Percentiles rank a stretch among this genome's conserved stretches.
Conservation (phyloP, 2,113 vertebrate genomes). For the Vicugna pacos region DNA sequence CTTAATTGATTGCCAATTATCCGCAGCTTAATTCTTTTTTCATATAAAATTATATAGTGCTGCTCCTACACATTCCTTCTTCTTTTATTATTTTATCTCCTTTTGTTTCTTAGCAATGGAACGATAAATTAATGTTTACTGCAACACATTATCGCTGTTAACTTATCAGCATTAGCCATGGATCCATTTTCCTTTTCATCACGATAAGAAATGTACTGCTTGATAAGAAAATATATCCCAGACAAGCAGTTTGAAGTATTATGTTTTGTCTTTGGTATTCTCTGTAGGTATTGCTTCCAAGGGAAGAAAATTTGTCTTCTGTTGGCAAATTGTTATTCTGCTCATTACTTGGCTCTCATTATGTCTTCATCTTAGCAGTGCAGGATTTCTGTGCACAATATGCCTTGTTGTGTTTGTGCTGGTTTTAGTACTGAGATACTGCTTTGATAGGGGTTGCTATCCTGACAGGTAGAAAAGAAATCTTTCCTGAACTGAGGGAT, state of each 20-base stretch:
- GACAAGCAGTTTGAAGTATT: constrained; percentile 81
- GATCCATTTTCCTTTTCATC: constrained; percentile 86
- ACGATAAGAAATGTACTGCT: constrained; percentile 84
- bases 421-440: not conserved
- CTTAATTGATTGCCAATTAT: not conserved
- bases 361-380: constrained; percentile 74
- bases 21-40: constrained; percentile 32
- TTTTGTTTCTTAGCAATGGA: constrained; percentile 70
- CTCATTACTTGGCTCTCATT: constrained; percentile 82
- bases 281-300: constrained; percentile 76
- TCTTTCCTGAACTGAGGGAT: not conserved
- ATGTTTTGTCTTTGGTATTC: constrained; percentile 86
- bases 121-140: constrained; percentile 80
- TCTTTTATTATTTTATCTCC: constrained; percentile 49
- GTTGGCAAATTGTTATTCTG: constrained; percentile 83
- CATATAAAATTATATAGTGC: not conserved
- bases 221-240: constrained; percentile 86
- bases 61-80: constrained; percentile 39
- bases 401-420: not conserved
- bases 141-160: constrained; percentile 74
- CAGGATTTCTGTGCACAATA: not conserved
- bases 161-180: constrained; percentile 85
- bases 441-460: not conserved
- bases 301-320: constrained; percentile 80
- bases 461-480: constrained; percentile 9